Base-by-base conservation (phyloP, 2,113 vertebrate species). In the Melanocharis versteri region DNA sequence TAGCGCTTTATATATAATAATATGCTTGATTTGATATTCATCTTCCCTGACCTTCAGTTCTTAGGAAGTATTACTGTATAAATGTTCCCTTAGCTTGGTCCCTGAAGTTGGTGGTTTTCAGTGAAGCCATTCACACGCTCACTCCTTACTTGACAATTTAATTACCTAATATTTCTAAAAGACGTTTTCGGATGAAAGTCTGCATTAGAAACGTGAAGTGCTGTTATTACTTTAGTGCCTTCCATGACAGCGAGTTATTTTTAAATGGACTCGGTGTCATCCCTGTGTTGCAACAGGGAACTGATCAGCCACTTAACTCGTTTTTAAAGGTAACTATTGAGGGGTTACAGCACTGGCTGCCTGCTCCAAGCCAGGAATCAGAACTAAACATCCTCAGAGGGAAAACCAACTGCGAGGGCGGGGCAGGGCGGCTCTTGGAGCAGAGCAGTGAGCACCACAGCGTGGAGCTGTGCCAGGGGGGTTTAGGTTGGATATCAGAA, bases 401-500 rank as follows among this genome's bases (percentile, higher is more conserved):
- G 8, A 42, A 78, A 61, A 37, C 17, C 11, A 5, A 6, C 9
- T 17, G 6, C 23, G 16, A 15, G 6, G 4, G n/a, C n/a, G n/a
- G n/a, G n/a, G n/a, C n/a, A n/a, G 3, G 7, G 5, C 9, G 9
- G 22, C 6, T 4, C 60, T 39, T 60, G 20, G 45, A 58, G 33
- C 10, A 66, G 19, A 51, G 51, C 44, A 66, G 33, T 44, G 77
- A 60, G 6, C 28, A 40, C 9, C 45, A 15, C 40, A 58, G 28
- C 28, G 12, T 10, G n/a, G n/a, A 22, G 20, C 1, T 30, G 5
- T 47, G n/a, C 0, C 24, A 73, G 44, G 35, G 5, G 22, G 16
- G 13, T 0, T 54, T 8, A 13, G n/a, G 23, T 1, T 15, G 2
- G 31, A 4, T 4, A 3, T 54, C 30, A 40, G 24, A 31, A 4